phyloP scores from a whole-genome alignment of 2,797 vertebrate species.

The Momotus momota region DNA sequence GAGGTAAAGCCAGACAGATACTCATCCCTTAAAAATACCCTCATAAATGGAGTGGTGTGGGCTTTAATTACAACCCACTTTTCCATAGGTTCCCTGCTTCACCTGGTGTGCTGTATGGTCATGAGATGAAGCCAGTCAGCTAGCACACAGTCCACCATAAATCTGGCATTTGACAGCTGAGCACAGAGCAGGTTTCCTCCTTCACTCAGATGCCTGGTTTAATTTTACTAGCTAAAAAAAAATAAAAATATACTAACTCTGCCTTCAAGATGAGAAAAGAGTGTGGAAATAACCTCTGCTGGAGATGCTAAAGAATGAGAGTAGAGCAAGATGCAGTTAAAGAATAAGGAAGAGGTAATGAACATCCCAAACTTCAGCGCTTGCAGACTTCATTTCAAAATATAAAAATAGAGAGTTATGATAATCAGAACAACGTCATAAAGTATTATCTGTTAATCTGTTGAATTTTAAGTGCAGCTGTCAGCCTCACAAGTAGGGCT shows the following conservation, averaged over 20 bases:
- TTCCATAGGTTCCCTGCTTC: not conserved
- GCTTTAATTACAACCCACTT: not conserved
- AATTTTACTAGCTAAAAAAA: not conserved
- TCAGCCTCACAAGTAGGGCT: not conserved
- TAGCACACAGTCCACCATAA: not conserved
- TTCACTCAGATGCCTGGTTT: not conserved
- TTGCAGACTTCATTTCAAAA: not conserved
- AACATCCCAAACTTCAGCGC: not conserved
- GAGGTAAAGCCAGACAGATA: not conserved
- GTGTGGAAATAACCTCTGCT: not conserved
- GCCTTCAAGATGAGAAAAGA: not conserved
- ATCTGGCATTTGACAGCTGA: not conserved
- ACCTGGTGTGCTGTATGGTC: fast-evolving
- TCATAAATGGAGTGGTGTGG: not conserved
- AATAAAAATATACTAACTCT: not conserved
- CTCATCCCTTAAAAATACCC: not conserved
- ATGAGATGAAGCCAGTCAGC: not conserved
- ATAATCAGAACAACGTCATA: not conserved
- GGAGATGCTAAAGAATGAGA: not conserved
- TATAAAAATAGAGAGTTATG: constrained; percentile 13
- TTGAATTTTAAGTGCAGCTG: constrained; percentile 48
- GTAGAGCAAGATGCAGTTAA: not conserved
- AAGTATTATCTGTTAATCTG: constrained; percentile 2
- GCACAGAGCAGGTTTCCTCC: not conserved
- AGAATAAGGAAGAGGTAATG: not conserved